Evolutionary conservation across 2,113 vertebrate species (phyloP).

Genomic region (Nymphicus hollandicus): DNA sequence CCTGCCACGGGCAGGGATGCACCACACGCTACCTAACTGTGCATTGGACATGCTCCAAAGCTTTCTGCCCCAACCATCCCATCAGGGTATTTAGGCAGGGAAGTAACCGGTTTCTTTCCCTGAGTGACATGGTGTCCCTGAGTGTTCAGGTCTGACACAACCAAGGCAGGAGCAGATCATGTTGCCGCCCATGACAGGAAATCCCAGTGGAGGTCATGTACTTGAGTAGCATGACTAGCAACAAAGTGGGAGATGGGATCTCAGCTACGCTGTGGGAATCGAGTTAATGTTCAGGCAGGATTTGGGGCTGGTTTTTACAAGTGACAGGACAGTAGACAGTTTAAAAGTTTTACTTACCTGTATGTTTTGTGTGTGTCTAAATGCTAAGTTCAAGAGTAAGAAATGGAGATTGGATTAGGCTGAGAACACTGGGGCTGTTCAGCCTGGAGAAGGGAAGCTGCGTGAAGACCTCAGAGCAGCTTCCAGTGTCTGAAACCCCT

Average conservation of each 20-base stretch:
- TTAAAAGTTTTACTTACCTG: neutral
- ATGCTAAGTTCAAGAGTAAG: neutral
- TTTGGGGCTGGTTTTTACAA: neutral
- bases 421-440: too few species aligned
- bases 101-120: neutral
- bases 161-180: neutral
- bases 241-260: accelerated
- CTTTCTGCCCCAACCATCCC: neutral
- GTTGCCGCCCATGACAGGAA: neutral
- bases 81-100: neutral
- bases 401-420: too few species aligned
- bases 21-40: neutral
- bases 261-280: accelerated
- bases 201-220: neutral
- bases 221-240: neutral
- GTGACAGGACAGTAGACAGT: neutral
- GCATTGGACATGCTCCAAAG: accelerated
- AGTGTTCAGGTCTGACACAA: neutral
- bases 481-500: neutral
- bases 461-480: too few species aligned
- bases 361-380: neutral
- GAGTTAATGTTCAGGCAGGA: neutral
- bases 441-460: too few species aligned
- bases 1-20: too few species aligned
- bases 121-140: neutral